Evolutionary conservation across 23 tunicate genomes (phyloP).

Genomic region (Halocynthia roretzi): DNA sequence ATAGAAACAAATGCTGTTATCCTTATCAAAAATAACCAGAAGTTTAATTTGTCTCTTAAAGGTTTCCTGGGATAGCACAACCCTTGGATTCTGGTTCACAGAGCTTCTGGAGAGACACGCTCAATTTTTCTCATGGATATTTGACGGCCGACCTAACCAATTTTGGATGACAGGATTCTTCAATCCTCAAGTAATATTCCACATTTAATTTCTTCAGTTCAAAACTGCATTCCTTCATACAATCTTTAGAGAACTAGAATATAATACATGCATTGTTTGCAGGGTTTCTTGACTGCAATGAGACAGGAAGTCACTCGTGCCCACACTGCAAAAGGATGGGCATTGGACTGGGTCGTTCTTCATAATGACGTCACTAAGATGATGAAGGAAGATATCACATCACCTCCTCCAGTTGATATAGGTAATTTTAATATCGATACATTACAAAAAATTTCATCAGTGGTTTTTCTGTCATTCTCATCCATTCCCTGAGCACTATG

Average conservation of each 20-base stretch:
- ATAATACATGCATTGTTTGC: background rate
- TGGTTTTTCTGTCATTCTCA: too few relatives aligned
- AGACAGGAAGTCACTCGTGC: slow-evolving; percentile 99
- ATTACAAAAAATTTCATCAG: too few relatives aligned
- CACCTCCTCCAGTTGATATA: slow-evolving; percentile 93
- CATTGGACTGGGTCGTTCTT: slow-evolving; percentile 89
- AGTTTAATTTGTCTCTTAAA: background rate
- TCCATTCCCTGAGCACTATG: background rate
- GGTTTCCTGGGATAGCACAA: slow-evolving; percentile 94
- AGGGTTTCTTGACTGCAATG: slow-evolving; percentile 99
- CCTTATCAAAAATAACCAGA: background rate
- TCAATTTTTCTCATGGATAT: slow-evolving; percentile 90
- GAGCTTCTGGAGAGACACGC: slow-evolving; percentile 92
- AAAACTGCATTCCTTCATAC: background rate
- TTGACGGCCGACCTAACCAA: slow-evolving; percentile 93
- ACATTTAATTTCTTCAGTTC: background rate
- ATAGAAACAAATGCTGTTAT: too few relatives aligned
- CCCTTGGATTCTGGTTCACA: slow-evolving; percentile 99
- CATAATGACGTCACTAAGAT: slow-evolving; percentile 96
- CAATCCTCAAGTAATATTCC: slow-evolving; percentile 76
- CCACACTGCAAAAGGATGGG: slow-evolving; percentile 99
- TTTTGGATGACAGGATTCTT: slow-evolving; percentile 99
- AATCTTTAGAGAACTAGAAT: too few relatives aligned
- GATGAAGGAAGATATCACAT: slow-evolving; percentile 94
- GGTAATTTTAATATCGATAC: slow-evolving; percentile 28